Percentiles rank a stretch among this genome's conserved stretches.
Conservation (phyloP, 2,888 invertebrate genomes). For the Cephus sareptanus region DNA sequence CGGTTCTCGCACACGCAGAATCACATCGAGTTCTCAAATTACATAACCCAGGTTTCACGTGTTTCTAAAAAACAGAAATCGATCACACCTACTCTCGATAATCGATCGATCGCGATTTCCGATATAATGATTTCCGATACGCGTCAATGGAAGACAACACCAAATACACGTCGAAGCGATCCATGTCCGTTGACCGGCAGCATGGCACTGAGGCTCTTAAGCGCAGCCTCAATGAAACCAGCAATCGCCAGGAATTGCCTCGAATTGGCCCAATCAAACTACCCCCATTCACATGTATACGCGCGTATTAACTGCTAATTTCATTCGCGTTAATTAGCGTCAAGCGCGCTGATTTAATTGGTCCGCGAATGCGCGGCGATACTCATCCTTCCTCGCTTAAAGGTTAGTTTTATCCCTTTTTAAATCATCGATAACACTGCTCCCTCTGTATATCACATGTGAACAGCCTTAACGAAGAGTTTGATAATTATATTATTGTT, state of each 20-base stretch:
- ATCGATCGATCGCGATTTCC: neutral
- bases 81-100: neutral
- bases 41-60: neutral
- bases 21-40: neutral
- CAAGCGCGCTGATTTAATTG: constrained; percentile 33
- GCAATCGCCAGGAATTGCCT: constrained; percentile 67
- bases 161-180: constrained; percentile 30
- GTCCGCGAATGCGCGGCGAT: constrained; percentile 24
- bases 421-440: neutral
- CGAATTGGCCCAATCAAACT: constrained; percentile 67
- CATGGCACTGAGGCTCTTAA: constrained; percentile 59
- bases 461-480: neutral
- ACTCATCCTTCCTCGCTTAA: constrained; percentile 18
- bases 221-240: constrained; percentile 65
- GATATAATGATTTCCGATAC: neutral
- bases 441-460: neutral
- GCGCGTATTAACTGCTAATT: constrained; percentile 65
- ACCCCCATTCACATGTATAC: constrained; percentile 63
- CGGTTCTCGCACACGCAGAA: neutral
- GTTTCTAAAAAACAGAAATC: neutral
- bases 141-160: neutral
- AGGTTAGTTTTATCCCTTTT: neutral
- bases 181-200: constrained; percentile 62
- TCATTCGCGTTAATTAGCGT: constrained; percentile 60
- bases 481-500: neutral